Conservation (phyloP, 2,113 vertebrate genomes). For the Lasiurus cinereus region DNA sequence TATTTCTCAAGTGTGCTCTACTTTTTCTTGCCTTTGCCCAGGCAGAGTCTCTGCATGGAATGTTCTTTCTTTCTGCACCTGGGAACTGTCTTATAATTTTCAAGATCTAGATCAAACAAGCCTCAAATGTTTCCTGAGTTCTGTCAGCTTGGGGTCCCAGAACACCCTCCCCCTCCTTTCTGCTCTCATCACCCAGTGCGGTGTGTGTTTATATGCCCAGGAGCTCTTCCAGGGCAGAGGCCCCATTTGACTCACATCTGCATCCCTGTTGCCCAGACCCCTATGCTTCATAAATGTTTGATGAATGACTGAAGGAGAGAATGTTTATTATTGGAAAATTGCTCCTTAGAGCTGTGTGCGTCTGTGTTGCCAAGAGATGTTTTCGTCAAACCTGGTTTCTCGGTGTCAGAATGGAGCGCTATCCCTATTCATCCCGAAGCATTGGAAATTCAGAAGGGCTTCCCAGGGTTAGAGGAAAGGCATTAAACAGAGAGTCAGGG, state of each 20-base stretch:
- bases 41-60: not conserved
- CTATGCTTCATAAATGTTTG: slow-evolving; percentile 68
- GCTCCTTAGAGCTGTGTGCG: slow-evolving; percentile 53
- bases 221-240: slow-evolving; percentile 38
- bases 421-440: slow-evolving; percentile 27
- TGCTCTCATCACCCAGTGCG: not conserved
- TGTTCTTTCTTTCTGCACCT: not conserved
- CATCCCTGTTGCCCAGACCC: not conserved
- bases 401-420: not conserved
- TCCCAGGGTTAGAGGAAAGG: slow-evolving; percentile 61
- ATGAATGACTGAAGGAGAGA: slow-evolving; percentile 70
- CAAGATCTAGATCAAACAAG: slow-evolving; percentile 41
- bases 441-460: slow-evolving; percentile 57
- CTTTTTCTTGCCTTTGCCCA: not conserved
- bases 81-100: not conserved
- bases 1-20: not conserved
- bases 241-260: not conserved
- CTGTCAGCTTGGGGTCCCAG: not conserved
- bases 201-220: slow-evolving; percentile 1
- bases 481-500: slow-evolving; percentile 77
- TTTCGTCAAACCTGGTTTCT: slow-evolving; percentile 50
- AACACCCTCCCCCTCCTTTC: not conserved
- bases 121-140: not conserved
- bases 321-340: slow-evolving; percentile 68
- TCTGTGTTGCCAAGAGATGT: slow-evolving; percentile 58